Evolutionary conservation across 2,888 invertebrate genomes (phyloP), one percentile per base, ranked within the genome.

Genomic region (Cantharis rufa): DNA sequence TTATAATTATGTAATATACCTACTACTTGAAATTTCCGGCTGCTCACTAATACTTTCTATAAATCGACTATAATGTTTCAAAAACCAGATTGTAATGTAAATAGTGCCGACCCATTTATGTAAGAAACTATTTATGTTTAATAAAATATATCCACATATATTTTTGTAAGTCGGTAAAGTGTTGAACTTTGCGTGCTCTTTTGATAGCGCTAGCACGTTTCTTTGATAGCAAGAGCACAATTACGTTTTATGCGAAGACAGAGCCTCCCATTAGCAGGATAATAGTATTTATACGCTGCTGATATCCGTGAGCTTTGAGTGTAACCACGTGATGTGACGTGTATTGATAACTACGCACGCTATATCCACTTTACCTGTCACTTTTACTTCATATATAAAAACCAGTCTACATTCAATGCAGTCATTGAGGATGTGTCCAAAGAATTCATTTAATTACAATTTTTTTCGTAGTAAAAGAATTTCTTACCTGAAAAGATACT

Each of bases 231-330:
- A 69, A 72, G 73, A 78, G 76, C 72, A 76, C 76, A 80, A 80
- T 79, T 80, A 80, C 80, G 77, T 80, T 81, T 81, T 81, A 81
- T 80, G 74, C 76, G 77, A 72, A 81, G 81, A 81, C 81, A 81
- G 81, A 71, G 71, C 62, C 75, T 71, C 78, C 80, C 81, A 81
- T 81, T 81, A 81, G 77, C 75, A 76, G 80, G 79, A 80, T 81
- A 80, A 80, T 81, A 79, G 78, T 81, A 81, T 81, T 80, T 80
- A 80, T 79, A 76, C 72, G 76, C 73, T 74, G 77, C 76, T 76
- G 76, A 77, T 80, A 78, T 80, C 76, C 76, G 72, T 71, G 78
- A 79, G 76, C 79, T 75, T 80, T 72, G 76, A 79, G 80, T 79
- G 75, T 73, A 78, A 71, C 76, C 80, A 76, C 76, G 79, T 79